These are phyloP conservation scores for Siniperca knerii DNA, from an alignment of 2,113 vertebrate species.

Conservation along the genomic window DNA sequence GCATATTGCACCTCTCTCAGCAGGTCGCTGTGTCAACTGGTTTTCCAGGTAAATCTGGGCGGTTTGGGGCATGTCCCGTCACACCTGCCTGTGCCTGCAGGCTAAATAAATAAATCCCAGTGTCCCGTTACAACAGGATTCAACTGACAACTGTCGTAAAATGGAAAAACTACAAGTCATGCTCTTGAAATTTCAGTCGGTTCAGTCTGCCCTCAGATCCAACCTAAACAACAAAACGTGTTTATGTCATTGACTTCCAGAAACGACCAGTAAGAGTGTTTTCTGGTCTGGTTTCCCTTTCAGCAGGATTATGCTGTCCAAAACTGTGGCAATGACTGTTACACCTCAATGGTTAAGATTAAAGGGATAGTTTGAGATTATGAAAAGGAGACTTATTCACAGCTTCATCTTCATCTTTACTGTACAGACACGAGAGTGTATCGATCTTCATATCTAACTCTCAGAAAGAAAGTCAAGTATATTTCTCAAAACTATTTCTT, in stretches of 20 bases:
- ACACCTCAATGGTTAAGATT: too few species aligned
- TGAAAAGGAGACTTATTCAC: too few species aligned
- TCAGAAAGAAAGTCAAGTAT: too few species aligned
- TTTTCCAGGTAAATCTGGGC: constrained; percentile 42
- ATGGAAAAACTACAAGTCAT: not conserved
- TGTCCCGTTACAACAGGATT: constrained; percentile 1
- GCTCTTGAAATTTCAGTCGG: not conserved
- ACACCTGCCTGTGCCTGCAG: not conserved
- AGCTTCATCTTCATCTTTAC: too few species aligned
- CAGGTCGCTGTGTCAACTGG: not conserved
- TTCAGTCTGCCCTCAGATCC: too few species aligned
- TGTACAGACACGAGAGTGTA: too few species aligned
- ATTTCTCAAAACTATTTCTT: not conserved
- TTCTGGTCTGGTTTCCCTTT: not conserved
- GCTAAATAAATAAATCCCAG: not conserved
- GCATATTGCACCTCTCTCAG: not conserved
- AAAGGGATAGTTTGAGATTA: too few species aligned
- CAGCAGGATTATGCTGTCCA: not conserved
- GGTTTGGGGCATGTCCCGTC: not conserved
- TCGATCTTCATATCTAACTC: too few species aligned
- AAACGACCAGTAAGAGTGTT: not conserved
- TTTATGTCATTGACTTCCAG: not conserved
- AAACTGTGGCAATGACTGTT: too few species aligned
- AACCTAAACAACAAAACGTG: too few species aligned
- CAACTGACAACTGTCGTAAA: not conserved